Evolutionary conservation across 2,113 vertebrate species (phyloP).

Genomic region (Plecotus auritus): DNA sequence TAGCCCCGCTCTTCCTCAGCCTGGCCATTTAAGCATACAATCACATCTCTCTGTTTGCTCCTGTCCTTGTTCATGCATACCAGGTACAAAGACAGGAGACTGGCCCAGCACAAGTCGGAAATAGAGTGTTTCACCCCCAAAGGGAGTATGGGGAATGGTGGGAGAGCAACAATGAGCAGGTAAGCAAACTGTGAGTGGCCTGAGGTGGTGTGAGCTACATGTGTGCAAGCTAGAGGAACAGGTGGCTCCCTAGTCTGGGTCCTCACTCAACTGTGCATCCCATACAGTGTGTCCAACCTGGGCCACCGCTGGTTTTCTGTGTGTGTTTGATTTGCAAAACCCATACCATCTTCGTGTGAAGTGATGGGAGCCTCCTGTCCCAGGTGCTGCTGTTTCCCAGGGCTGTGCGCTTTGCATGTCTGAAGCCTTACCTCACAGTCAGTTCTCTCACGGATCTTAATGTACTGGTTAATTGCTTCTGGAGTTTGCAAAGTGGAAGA

Average conservation of each 20-base stretch:
- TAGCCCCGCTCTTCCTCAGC: constrained; percentile 57
- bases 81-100: constrained; percentile 88
- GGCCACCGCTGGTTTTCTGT: constrained; percentile 57
- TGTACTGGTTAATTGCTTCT: background rate
- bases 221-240: constrained; percentile 73
- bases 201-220: constrained; percentile 77
- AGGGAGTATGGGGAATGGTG: constrained; percentile 89
- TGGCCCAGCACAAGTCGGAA: constrained; percentile 88
- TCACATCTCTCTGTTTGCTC: constrained; percentile 87
- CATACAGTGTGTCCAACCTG: constrained; percentile 50
- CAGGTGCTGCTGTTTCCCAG: constrained; percentile 51
- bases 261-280: constrained; percentile 66
- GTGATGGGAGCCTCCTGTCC: constrained; percentile 71
- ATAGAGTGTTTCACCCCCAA: constrained; percentile 89
- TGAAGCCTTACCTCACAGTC: constrained; percentile 61
- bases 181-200: constrained; percentile 82
- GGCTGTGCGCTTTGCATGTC: constrained; percentile 73
- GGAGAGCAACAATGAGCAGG: constrained; percentile 87
- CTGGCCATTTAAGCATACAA: constrained; percentile 74
- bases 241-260: constrained; percentile 66
- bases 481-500: constrained; percentile 73
- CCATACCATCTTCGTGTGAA: constrained; percentile 35
- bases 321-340: constrained; percentile 60
- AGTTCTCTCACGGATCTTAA: constrained; percentile 15
- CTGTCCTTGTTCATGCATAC: constrained; percentile 85